Evolutionary conservation across 2,888 invertebrate genomes (phyloP).

Genomic region (Heliconius ethilla): DNA sequence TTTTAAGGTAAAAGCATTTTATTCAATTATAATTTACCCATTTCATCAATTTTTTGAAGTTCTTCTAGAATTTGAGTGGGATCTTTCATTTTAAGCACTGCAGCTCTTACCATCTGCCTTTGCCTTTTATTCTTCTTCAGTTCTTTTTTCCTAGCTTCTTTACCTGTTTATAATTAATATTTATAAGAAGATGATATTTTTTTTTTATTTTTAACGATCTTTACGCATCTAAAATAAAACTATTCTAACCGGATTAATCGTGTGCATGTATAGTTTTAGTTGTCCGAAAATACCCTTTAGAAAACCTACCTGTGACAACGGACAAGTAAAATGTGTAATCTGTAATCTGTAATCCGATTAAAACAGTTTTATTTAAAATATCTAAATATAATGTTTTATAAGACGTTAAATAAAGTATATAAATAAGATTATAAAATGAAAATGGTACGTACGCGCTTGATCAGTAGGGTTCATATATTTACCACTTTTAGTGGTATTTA

Average conservation of each 20-base stretch:
- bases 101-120: slow-evolving; percentile 96
- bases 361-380: too few species aligned
- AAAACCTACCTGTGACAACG: too few species aligned
- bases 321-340: too few species aligned
- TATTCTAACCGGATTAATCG: too few species aligned
- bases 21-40: slow-evolving; percentile 85
- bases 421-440: neutral
- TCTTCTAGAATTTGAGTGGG: slow-evolving; percentile 96
- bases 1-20: neutral
- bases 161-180: slow-evolving; percentile 83
- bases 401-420: neutral
- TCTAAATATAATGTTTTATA: neutral
- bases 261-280: too few species aligned
- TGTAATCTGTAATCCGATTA: too few species aligned
- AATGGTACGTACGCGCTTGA: slow-evolving; percentile 93
- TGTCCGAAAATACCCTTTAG: too few species aligned
- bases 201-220: too few species aligned
- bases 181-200: too few species aligned
- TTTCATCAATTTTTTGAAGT: slow-evolving; percentile 98
- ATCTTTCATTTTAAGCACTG: slow-evolving; percentile 98
- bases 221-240: too few species aligned
- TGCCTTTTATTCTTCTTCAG: slow-evolving; percentile 99
- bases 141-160: slow-evolving; percentile 98
- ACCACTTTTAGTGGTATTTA: slow-evolving; percentile 99
- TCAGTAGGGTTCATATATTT: slow-evolving; percentile 99